Evolutionary conservation across 1,140 invertebrate species (phyloP).

Genomic region (Maconellicoccus hirsutus): DNA sequence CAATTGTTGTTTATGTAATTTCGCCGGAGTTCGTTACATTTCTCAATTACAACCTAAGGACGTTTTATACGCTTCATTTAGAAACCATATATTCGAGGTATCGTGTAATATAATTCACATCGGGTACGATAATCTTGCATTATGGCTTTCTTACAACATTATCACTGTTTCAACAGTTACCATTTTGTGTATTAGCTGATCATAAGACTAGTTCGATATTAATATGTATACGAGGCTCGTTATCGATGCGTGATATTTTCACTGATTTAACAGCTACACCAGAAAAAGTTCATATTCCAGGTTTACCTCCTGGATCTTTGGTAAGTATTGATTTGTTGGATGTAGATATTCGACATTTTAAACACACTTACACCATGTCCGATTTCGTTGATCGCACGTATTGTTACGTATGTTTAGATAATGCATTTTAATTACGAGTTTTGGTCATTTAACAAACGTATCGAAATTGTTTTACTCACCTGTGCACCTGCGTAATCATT

Average conservation of each 20-base stretch:
- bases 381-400: too few species aligned
- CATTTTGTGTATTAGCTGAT: conserved; percentile 77
- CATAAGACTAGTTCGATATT: conserved; percentile 70
- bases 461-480: not conserved
- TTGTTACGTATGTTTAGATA: too few species aligned
- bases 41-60: conserved; percentile 62
- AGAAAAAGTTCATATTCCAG: conserved; percentile 57
- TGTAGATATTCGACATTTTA: too few species aligned
- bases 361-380: too few species aligned
- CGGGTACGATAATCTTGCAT: too few species aligned
- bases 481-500: not conserved
- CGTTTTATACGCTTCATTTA: conserved; percentile 75
- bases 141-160: too few species aligned
- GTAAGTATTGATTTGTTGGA: too few species aligned
- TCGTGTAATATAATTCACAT: too few species aligned
- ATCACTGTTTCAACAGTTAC: too few species aligned
- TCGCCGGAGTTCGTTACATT: conserved; percentile 66
- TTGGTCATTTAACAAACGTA: not conserved
- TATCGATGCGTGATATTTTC: conserved; percentile 76
- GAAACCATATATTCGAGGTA: conserved; percentile 74
- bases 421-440: not conserved
- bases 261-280: conserved; percentile 77
- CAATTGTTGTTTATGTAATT: conserved; percentile 82
- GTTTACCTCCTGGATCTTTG: conserved; percentile 52
- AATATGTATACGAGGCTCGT: conserved; percentile 71